Evolutionary conservation across 2,797 vertebrate genomes (phyloP), one percentile per base, ranked within the genome.

Genomic region (Sphenopsis melanotis): DNA sequence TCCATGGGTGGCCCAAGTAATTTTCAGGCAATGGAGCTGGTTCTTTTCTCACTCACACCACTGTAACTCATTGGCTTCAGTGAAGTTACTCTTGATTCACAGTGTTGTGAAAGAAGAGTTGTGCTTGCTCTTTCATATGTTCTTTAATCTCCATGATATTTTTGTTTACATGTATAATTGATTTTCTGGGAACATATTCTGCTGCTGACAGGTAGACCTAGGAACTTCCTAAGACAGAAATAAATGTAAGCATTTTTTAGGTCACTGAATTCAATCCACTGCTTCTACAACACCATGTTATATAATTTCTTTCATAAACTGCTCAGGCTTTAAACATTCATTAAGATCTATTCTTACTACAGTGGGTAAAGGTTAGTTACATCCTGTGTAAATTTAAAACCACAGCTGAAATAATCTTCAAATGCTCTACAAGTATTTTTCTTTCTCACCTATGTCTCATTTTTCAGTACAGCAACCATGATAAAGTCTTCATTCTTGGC

Each of bases 281-380:
- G 82, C 72, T 81, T 76, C 72, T 78, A 75, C 69, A 75, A 9
- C 39, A 86, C 53, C 9, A 6, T 15, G 53, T 95, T 95, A 91
- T 15, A 24, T 90, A 94, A 94, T 78, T 91, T 87, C 57, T 94
- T 93, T 95, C 85, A 93, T 93, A 80, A 91, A 94, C 26, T 77
- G 32, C 27, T 89, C 26, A 81, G 32, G 22, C 50, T 95, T 94
- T 86, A 85, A 87, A 57, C 64, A 81, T 84, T 92, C 47, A 72
- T 93, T 78, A 88, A 86, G 55, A 47, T 59, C 57, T 89, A 9
- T 80, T 86, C 76, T 75, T 83, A 60, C 44, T 87, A 34, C 52
- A 65, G 1, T 50, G 69, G 27, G 15, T 74, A 83, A 89, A 42
- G 12, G 10, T 87, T 80, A 83, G 42, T 53, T 87, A 61, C 0